These are phyloP conservation scores for Chrysemys picta DNA, from an alignment of 2,113 vertebrate genomes.

Conservation along the genomic window DNA sequence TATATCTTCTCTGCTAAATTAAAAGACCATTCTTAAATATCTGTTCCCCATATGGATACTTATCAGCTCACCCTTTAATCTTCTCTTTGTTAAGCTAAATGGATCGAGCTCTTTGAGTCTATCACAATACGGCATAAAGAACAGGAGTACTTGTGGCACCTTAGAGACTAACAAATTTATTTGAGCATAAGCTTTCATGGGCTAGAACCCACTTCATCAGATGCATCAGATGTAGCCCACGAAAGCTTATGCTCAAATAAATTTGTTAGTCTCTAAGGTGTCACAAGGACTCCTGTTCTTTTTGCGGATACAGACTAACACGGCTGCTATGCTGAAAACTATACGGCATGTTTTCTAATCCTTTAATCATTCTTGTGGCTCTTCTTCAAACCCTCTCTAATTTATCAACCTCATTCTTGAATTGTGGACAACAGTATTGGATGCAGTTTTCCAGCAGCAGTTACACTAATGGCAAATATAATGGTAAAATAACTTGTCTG, in stretches of 20 bases:
- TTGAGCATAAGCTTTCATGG: too few species aligned
- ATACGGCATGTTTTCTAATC: not conserved
- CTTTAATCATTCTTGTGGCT: not conserved
- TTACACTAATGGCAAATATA: not conserved
- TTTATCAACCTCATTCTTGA: not conserved
- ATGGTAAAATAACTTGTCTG: not conserved
- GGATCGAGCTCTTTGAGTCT: not conserved
- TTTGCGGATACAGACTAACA: too few species aligned
- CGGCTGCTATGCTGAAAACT: not conserved
- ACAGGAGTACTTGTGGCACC: too few species aligned
- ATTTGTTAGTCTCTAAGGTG: too few species aligned
- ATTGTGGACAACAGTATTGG: not conserved
- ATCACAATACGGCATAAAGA: not conserved
- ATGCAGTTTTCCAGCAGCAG: not conserved
- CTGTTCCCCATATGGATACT: not conserved
- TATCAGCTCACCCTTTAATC: not conserved
- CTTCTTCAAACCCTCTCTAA: not conserved
- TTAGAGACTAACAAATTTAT: too few species aligned
- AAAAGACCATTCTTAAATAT: not conserved
- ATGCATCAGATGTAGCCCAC: too few species aligned
- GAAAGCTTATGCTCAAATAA: too few species aligned
- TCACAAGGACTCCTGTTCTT: too few species aligned
- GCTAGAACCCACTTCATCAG: too few species aligned
- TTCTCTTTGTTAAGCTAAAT: not conserved
- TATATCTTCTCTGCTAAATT: not conserved